Evolutionary conservation across 2,113 vertebrate species (phyloP), one percentile per base, ranked within the genome.

Genomic region (Carollia perspicillata): DNA sequence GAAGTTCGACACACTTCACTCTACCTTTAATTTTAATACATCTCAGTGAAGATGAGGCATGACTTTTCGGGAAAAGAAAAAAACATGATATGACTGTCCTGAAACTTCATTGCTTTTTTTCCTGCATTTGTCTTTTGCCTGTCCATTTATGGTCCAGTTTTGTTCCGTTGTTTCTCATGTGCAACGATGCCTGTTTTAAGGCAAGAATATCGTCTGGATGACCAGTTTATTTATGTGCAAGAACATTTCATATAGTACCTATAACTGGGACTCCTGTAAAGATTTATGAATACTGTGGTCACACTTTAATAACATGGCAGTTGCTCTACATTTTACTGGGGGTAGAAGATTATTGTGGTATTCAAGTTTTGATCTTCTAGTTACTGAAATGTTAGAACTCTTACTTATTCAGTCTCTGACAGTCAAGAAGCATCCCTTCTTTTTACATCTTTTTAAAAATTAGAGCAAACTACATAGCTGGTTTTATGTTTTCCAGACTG

Each of bases 241-340:
- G 74, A 84, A 71, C 26, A n/a, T 94, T 89, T 94, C 79, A 86
- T 75, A 9, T 71, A 58, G 33, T 86, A 84, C 17, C 44, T 90
- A 44, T 74, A 92, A 85, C 84, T 89, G 81, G 40, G n/a, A 93
- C 6, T 58, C 60, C 60, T 47, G 63, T 78, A 77, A 23, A 63
- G 22, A 87, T 96, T 83, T 92, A 55, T 90, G 42, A 85, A 51
- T 66, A 44, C 72, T 90, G 28, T 86, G 1, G 26, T 65, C 81
- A 90, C 23, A 90, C 22, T 78, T 96, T 77, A 75, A 92, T 83
- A 77, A 81, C 16, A 55, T 53, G 40, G 53, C 30, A 90, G 63
- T 17, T 81, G n/a, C 28, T 65, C 5, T 87, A 2, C 78, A 11
- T 90, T 93, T 93, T 53, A 72, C 8, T 35, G 35, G 40, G 23